phyloP scores from a whole-genome alignment of 2,888 invertebrate species.

The Rotaria magnacalcarata region DNA sequence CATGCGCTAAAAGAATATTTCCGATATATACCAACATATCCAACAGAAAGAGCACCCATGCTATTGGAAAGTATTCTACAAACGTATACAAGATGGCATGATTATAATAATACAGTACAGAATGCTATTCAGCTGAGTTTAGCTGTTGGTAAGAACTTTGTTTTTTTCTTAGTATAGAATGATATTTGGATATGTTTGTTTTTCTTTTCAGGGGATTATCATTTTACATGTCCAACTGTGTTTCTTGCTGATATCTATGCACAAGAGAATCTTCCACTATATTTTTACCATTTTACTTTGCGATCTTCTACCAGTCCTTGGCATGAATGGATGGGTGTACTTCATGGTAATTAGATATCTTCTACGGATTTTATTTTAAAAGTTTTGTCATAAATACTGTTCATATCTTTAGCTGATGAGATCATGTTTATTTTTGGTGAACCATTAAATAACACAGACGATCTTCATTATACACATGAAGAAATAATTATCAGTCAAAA shows the following conservation, averaged over 20 bases:
- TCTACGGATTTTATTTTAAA: not conserved
- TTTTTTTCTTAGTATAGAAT: not conserved
- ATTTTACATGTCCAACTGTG: conserved; percentile 87
- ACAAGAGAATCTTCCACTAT: conserved; percentile 73
- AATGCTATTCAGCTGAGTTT: not conserved
- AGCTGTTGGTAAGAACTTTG: not conserved
- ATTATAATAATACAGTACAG: conserved; percentile 22
- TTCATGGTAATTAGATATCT: conserved; percentile 50
- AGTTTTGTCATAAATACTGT: not conserved
- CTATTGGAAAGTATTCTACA: conserved; percentile 14
- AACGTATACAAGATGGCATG: conserved; percentile 23
- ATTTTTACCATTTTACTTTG: conserved; percentile 52
- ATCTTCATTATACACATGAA: conserved; percentile 71
- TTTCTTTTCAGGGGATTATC: conserved; percentile 84
- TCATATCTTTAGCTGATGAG: conserved; percentile 49
- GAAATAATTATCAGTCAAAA: conserved; percentile 77
- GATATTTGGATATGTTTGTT: not conserved
- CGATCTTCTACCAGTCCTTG: conserved; percentile 51
- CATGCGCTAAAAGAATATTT: conserved; percentile 14
- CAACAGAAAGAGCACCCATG: conserved; percentile 19
- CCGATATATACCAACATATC: conserved; percentile 17
- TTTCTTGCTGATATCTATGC: conserved; percentile 79
- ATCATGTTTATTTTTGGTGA: conserved; percentile 54
- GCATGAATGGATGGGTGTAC: conserved; percentile 55
- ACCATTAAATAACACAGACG: conserved; percentile 62